Evolutionary conservation across 2,797 vertebrate genomes (phyloP).

Genomic region (Luscinia megarhynchos): DNA sequence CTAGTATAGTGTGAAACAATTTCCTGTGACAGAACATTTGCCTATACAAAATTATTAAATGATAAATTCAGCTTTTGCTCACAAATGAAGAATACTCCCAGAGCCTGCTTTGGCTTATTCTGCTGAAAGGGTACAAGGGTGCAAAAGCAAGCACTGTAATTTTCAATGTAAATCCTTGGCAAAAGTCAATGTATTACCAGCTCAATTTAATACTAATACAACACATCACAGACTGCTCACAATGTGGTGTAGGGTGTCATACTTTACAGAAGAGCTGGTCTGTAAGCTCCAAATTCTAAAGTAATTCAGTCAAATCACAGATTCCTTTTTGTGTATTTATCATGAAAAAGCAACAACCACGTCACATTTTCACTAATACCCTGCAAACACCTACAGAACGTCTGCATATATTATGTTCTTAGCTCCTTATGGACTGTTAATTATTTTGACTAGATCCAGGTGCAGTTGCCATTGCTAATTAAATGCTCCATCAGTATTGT

Average conservation of each 20-base stretch:
- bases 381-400: not conserved
- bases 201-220: not conserved
- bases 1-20: not conserved
- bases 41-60: not conserved
- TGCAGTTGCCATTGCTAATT: not conserved
- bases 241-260: rapidly evolving
- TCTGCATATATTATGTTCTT: not conserved
- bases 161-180: not conserved
- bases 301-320: not conserved
- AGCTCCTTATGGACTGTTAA: not conserved
- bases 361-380: not conserved
- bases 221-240: not conserved
- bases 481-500: not conserved
- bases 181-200: not conserved
- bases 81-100: not conserved
- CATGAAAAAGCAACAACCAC: not conserved
- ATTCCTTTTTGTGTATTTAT: not conserved
- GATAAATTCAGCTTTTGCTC: not conserved
- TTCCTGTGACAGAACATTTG: not conserved
- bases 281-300: not conserved
- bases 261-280: not conserved
- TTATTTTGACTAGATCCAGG: not conserved
- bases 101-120: not conserved
- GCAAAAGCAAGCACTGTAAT: not conserved
- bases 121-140: not conserved